Evolutionary conservation across 1,140 invertebrate species (phyloP).

Genomic region (Gyrodactylus bullatarudis): DNA sequence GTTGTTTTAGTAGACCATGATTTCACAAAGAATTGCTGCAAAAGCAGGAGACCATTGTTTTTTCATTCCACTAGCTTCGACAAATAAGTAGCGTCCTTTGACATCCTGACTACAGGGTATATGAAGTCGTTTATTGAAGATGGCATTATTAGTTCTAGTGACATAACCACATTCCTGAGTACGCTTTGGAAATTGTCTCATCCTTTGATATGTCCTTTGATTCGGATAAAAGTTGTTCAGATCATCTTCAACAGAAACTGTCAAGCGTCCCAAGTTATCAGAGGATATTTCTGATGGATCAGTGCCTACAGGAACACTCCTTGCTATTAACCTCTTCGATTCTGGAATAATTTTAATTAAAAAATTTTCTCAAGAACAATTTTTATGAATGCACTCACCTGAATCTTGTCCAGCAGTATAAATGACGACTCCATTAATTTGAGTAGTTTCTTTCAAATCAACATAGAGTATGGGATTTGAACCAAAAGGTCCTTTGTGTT

Average conservation of each 20-base stretch:
- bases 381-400: no score
- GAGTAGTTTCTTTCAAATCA: neutral
- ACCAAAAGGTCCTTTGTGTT: neutral
- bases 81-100: constrained; percentile 24
- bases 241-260: neutral
- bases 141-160: constrained; percentile 23
- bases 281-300: neutral
- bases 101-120: constrained; percentile 21
- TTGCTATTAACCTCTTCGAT: neutral
- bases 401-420: neutral
- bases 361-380: no score
- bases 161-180: constrained; percentile 21
- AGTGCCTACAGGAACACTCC: neutral
- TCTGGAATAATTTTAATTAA: neutral
- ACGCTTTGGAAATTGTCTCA: neutral
- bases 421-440: constrained; percentile 1
- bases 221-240: neutral
- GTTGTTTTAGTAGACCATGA: constrained; percentile 23
- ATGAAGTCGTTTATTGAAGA: constrained; percentile 22
- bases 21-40: constrained; percentile 26
- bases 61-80: constrained; percentile 24
- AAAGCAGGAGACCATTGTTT: constrained; percentile 24
- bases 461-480: constrained; percentile 2
- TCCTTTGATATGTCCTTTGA: neutral
- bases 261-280: neutral